Base-by-base conservation (phyloP, 2,888 invertebrate genomes). In the Ichneumon xanthorius region DNA sequence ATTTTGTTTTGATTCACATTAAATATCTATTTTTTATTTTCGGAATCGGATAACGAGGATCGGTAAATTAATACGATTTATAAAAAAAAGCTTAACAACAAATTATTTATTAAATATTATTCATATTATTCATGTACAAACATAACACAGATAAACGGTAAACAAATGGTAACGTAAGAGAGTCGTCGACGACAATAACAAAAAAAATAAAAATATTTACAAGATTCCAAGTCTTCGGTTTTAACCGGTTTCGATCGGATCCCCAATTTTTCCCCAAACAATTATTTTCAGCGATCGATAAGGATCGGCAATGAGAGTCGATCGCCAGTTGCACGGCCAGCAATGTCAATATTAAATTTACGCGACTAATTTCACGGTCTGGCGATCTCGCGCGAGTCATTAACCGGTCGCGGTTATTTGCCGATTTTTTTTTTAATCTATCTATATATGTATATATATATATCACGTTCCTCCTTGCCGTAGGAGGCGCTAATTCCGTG, bases 21-120 rank as follows among this genome's bases (percentile, higher is more conserved):
- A n/a, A n/a, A n/a, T n/a, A n/a, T n/a, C n/a, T n/a, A 30, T 37
- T 0, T 37, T 37, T 37, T 40, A 14, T 37, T 67, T 50, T 70
- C 5, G 19, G 1, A n/a, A 9, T 58, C 26, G n/a, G 7, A 11
- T 40, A 65, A 72, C n/a, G 40, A 58, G 26, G 26, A 63, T 16
- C 9, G 50, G 45, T 11, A 45, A 48, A 19, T 22, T 4, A 48
- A 73, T 53, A 79, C 6, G n/a, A 14, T 63, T 30, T 80, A 2
- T 63, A 37, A 22, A 72, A 40, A 72, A 53, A 37, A 53, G 4
- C 1, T 5, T 11, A 40, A 40, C 40, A 77, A 45, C 14, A 77
- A 73, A 70, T 78, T 30, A 63, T 83, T 83, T 83, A 83, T 83
- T 83, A 83, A 83, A 83, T 83, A 83, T 61, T 65, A 70, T 53